These are phyloP conservation scores for Loris lydekkerianus DNA, from an alignment of 2,797 vertebrate genomes.

Conservation along the genomic window DNA sequence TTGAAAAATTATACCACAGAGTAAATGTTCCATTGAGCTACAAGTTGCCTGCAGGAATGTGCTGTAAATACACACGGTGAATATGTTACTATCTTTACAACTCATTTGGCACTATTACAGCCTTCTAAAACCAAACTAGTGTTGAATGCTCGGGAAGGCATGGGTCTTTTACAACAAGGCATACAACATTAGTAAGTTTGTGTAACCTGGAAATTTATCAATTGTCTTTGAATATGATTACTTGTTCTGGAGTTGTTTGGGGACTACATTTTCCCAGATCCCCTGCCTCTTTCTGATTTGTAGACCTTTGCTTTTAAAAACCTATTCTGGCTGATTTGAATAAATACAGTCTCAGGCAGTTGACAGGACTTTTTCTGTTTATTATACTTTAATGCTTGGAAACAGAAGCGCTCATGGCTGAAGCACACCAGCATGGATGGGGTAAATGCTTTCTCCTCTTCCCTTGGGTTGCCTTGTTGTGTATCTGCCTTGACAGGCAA, in stretches of 20 bases:
- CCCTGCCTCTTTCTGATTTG: background rate
- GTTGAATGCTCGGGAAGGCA: background rate
- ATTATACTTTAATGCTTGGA: constrained; percentile 16
- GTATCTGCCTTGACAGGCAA: background rate
- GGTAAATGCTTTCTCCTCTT: background rate
- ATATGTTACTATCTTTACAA: constrained; percentile 78
- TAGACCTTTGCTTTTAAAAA: constrained; percentile 59
- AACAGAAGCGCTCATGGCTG: constrained; percentile 8
- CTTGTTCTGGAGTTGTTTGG: background rate
- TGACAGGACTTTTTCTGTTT: background rate
- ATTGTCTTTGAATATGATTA: background rate
- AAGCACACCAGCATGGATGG: background rate
- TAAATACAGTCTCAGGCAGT: background rate
- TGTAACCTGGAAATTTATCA: background rate
- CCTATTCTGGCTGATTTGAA: constrained; percentile 57
- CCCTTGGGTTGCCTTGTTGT: background rate
- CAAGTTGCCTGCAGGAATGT: constrained; percentile 77
- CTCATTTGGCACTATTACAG: constrained; percentile 57
- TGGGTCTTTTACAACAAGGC: background rate
- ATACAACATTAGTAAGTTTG: background rate
- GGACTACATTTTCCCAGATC: background rate
- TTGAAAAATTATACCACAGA: constrained; percentile 80
- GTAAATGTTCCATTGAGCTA: constrained; percentile 80
- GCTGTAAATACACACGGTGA: constrained; percentile 77
- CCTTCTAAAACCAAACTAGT: constrained; percentile 65